Base-by-base conservation (phyloP, 53 echinoderm and acorn worm genomes). In the Astropecten irregularis region DNA sequence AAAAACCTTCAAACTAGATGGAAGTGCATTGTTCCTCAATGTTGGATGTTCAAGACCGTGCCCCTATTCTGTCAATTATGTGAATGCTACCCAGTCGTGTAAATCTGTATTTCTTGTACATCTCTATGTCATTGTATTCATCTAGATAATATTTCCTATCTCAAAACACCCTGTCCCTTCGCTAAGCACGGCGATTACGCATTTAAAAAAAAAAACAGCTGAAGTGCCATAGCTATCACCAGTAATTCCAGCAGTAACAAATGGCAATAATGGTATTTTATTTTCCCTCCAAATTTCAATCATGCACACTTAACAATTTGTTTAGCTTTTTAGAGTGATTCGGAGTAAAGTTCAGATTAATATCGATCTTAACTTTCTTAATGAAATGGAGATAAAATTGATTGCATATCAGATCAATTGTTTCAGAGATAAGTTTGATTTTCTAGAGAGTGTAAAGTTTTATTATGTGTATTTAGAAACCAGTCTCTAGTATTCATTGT, bases 211-310 rank as follows among this genome's bases (percentile, higher is more conserved):
- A 63, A 63, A 63, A 36, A 18, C 27, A 65, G 65, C 36, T 65
- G 65, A 65, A 65, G 19, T 3, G 39, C 65, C 65, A 65, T 65
- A 14, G n/a, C n/a, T n/a, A n/a, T n/a, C n/a, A n/a, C n/a, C n/a
- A n/a, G n/a, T n/a, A n/a, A n/a, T n/a, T n/a, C n/a, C n/a, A n/a
- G n/a, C n/a, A 13, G 1, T 63, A 18, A 1, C 11, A n/a, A 0
- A 0, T 32, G 9, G 3, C 18, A 16, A 65, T 65, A 15, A n/a
- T 2, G 20, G n/a, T 18, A 15, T 32, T 3, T n/a, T 65, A 6
- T 65, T 65, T 65, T 65, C 65, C 65, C 65, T 32, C 65, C 65
- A n/a, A n/a, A n/a, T n/a, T n/a, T 32, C 19, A 34, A 18, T 65
- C 14, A 33, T n/a, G n/a, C 37, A 65, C 28, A 7, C 30, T 30